Evolutionary conservation across 2,888 invertebrate genomes (phyloP), one percentile per base, ranked within the genome.

Genomic region (Teleiodes luculella): DNA sequence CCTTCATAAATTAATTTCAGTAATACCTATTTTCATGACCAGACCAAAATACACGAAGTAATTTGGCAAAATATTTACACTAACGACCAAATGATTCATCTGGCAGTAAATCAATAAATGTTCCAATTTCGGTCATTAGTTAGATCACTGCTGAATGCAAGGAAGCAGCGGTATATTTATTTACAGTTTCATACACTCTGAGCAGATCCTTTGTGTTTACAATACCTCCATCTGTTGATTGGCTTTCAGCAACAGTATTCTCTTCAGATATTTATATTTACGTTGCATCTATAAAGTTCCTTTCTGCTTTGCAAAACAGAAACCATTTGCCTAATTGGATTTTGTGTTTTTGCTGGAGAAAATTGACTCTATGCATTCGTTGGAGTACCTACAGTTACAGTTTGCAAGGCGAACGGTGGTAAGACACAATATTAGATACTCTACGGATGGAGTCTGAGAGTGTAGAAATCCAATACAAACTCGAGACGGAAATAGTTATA

Each of bases 271-370:
- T 18, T 39, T 10, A 39, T 41, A 74, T 83, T 81, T 83, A 81
- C 68, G 65, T 75, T 75, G 72, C 66, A 68, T 59, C 70, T 65
- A 80, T 80, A 83, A 85, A 85, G 82, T 78, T 69, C 70, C 75
- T 28, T 43, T 72, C 72, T 76, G 76, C 74, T 76, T 72, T 70
- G 70, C 76, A 70, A 72, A 78, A 72, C 78, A 83, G 75, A 78
- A 78, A 79, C 78, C 79, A 80, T 80, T 80, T 80, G 67, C 78
- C 80, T 87, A 86, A 87, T 86, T 86, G 85, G 86, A 86, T 85
- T 24, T 83, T 80, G 81, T 85, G 80, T 82, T 84, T 41, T 83
- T 83, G 85, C 72, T 75, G 72, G 76, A 76, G 81, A 84, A 86
- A 86, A 87, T 86, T 86, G 83, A 80, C 76, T 83, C 78, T 77